Conservation (phyloP, 2,113 vertebrate genomes). For the Cricetomys ansorgei region DNA sequence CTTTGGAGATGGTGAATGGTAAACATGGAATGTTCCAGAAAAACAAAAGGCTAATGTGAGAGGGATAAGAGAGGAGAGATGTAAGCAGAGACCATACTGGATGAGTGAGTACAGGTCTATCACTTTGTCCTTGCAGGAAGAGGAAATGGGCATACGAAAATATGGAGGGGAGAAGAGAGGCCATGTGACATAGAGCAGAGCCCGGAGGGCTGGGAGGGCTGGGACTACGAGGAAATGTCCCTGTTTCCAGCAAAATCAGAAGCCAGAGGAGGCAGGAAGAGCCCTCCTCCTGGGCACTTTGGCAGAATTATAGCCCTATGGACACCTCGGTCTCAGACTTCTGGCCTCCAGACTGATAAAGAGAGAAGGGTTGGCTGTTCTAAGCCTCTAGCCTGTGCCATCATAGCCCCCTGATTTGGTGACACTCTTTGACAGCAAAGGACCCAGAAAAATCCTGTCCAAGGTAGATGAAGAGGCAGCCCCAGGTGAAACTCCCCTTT, state of each 20-base stretch:
- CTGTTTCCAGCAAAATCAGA: background rate
- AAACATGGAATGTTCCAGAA: background rate
- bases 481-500: background rate
- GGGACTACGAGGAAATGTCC: background rate
- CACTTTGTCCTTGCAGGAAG: background rate
- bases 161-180: too few relatives aligned
- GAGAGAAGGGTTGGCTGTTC: background rate
- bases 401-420: background rate
- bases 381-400: background rate
- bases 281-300: background rate
- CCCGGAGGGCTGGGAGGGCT: rapidly evolving
- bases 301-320: background rate
- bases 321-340: too few relatives aligned
- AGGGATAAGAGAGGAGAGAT: background rate
- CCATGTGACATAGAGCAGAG: background rate
- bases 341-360: background rate
- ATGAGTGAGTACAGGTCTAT: background rate
- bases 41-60: background rate
- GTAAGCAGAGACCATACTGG: background rate
- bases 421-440: background rate
- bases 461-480: background rate
- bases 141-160: background rate
- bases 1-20: background rate
- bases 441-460: background rate
- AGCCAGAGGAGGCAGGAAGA: background rate